Percentiles rank a stretch among this genome's conserved stretches.
These are phyloP conservation scores for Pocillopora grandis DNA, from an alignment of 92 coral and sea anemone species.

Conservation along the genomic window DNA sequence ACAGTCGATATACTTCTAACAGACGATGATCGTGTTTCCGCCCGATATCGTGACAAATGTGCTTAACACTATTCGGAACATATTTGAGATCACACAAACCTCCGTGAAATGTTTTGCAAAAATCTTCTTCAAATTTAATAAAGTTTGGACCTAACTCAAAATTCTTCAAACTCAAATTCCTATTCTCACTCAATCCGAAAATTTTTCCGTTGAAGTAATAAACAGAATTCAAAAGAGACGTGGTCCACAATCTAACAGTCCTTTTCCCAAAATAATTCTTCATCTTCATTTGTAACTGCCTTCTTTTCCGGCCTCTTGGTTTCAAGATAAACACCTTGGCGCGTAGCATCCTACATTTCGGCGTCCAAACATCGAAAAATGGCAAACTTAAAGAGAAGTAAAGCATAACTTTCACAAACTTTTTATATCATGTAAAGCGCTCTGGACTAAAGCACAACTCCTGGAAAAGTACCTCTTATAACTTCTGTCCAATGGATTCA, in stretches of 20 bases:
- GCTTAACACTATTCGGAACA: slow-evolving; percentile 46
- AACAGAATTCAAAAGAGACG: slow-evolving; percentile 51
- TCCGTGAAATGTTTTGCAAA: slow-evolving; percentile 61
- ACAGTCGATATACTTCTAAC: slow-evolving; percentile 52
- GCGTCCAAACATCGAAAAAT: slow-evolving; percentile 55
- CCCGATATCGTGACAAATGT: slow-evolving; percentile 22
- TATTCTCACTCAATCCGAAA: slow-evolving; percentile 59
- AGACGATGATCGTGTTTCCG: neutral
- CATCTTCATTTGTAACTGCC: slow-evolving; percentile 61
- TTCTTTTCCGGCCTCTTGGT: slow-evolving; percentile 54
- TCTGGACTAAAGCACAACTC: slow-evolving; percentile 47
- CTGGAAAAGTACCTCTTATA: too few relatives aligned
- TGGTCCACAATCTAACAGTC: slow-evolving; percentile 63
- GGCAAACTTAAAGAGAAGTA: slow-evolving; percentile 54
- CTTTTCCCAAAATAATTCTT: slow-evolving; percentile 60
- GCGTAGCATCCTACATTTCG: slow-evolving; percentile 65
- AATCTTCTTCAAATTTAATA: neutral
- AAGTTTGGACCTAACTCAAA: slow-evolving; percentile 53
- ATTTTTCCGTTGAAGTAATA: slow-evolving; percentile 55
- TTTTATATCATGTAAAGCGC: slow-evolving; percentile 37
- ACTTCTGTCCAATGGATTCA: too few relatives aligned
- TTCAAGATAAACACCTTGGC: slow-evolving; percentile 44
- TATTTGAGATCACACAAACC: slow-evolving; percentile 62
- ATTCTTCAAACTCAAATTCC: slow-evolving; percentile 49
- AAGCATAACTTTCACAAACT: slow-evolving; percentile 36